Evolutionary conservation across 1,140 invertebrate genomes (phyloP).

Genomic region (Zaprionus capensis): DNA sequence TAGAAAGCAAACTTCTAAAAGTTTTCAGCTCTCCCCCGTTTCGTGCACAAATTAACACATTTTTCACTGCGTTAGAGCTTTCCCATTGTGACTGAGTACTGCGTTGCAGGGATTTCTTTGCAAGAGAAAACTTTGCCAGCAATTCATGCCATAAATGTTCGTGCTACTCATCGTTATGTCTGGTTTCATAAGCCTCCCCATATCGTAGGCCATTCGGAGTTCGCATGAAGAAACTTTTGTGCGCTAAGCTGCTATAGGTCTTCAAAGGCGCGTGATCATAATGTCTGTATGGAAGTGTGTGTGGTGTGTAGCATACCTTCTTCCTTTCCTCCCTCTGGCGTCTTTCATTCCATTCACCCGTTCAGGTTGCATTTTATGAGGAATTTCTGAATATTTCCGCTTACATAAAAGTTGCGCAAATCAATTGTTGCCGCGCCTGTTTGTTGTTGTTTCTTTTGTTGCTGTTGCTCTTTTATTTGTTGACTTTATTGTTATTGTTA

Average conservation of each 20-base stretch:
- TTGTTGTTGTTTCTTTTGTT: background rate
- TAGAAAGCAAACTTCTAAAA: background rate
- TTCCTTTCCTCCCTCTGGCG: background rate
- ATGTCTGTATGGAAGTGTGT: background rate
- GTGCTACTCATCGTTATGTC: background rate
- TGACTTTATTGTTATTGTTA: background rate
- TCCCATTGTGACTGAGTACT: background rate
- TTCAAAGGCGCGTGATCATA: slow-evolving; percentile 5
- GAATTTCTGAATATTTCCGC: slow-evolving; percentile 33
- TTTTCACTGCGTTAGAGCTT: background rate
- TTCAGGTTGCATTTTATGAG: slow-evolving; percentile 11
- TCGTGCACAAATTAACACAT: background rate
- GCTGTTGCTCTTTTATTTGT: background rate
- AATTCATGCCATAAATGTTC: background rate
- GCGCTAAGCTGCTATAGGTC: background rate
- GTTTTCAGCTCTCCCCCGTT: background rate
- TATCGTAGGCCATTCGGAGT: background rate
- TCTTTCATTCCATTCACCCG: background rate
- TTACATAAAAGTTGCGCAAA: slow-evolving; percentile 33
- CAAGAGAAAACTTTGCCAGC: background rate
- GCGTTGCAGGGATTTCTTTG: background rate
- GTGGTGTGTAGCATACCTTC: too few relatives aligned
- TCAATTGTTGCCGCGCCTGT: slow-evolving; percentile 37
- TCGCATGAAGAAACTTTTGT: background rate
- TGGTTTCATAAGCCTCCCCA: background rate